Conservation (phyloP, 2,888 invertebrate species). For the Seira ritae region DNA sequence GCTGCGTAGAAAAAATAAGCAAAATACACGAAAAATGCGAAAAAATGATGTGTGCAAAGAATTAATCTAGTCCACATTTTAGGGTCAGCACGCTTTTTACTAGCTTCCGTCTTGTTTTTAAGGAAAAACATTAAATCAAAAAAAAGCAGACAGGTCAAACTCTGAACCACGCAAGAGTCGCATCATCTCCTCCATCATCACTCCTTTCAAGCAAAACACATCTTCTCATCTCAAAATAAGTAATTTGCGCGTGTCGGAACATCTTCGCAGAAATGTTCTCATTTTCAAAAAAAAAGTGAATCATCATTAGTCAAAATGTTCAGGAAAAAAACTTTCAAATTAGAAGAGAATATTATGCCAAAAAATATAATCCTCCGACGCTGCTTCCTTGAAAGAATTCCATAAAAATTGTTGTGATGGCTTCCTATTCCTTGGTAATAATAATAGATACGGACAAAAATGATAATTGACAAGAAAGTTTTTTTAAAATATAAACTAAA, state of each 20-base stretch:
- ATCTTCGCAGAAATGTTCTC: not conserved
- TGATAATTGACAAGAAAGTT: too few relatives aligned
- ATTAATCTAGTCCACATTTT: not conserved
- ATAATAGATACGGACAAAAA: too few relatives aligned
- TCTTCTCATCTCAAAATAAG: not conserved
- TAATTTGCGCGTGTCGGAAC: not conserved
- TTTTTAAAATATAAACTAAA: too few relatives aligned
- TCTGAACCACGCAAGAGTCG: not conserved
- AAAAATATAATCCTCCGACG: too few relatives aligned
- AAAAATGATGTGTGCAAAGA: not conserved
- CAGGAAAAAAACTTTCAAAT: too few relatives aligned
- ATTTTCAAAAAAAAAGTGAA: not conserved
- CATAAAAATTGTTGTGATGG: too few relatives aligned
- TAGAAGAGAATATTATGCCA: too few relatives aligned
- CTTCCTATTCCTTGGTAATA: too few relatives aligned
- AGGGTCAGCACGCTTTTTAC: slow-evolving; percentile 10
- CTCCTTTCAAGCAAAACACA: too few relatives aligned
- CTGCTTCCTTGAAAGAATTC: too few relatives aligned
- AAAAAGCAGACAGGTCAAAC: not conserved
- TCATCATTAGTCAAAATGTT: too few relatives aligned
- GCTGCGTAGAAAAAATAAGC: not conserved
- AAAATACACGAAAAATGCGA: not conserved
- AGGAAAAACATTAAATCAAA: not conserved
- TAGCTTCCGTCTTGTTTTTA: not conserved
- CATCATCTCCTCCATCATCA: not conserved